Base-by-base conservation (phyloP, 1,140 invertebrate species). In the Drosophila erecta region DNA sequence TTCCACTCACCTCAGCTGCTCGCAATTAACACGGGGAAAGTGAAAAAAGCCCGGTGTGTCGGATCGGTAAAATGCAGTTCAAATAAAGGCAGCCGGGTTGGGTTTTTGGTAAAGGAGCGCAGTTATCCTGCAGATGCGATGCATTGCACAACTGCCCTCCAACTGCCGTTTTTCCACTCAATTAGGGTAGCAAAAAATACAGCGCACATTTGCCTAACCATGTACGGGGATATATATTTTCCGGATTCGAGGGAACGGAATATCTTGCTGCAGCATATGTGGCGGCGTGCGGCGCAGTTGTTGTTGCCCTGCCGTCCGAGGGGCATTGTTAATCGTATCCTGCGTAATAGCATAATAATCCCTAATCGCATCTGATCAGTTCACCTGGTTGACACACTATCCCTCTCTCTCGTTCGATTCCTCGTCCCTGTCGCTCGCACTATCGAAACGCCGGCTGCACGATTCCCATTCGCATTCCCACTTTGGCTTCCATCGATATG, bases 321-420 rank as follows among this genome's bases (percentile, higher is more conserved):
- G 57, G 64, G 67, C 76, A 89, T 87, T 89, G 84, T 89, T 89
- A 89, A 89, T 89, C 84, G 85, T 78, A 89, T 89, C 84, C 84
- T 89, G 84, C 84, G 84, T 89, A 89, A 89, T 89, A 89, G 84
- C 84, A 89, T 89, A 89, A 89, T 89, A 89, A 89, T 89, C 84
- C 84, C 84, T 89, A 89, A 89, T 89, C 84, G 84, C 84, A 90
- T 90, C 84, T 83, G 84, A 89, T 89, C 85, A 75, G 84, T 89
- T 90, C 85, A 89, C 79, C 84, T 87, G 84, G 84, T 84, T 86
- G 61, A 50, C 64, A 71, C 79, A 67, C 62, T 41, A 71, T 14
- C 64, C 5, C 62, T 2, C 51, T 54, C 57, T 15, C 57, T 38
- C 37, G 1, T 0, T 14, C 35, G 3, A 10, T 38, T 8, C 38